A percentile compares a stretch with the other conserved stretches of the same genome.
Conservation (phyloP, 2,113 vertebrate species). For the Oenanthe oenanthe region DNA sequence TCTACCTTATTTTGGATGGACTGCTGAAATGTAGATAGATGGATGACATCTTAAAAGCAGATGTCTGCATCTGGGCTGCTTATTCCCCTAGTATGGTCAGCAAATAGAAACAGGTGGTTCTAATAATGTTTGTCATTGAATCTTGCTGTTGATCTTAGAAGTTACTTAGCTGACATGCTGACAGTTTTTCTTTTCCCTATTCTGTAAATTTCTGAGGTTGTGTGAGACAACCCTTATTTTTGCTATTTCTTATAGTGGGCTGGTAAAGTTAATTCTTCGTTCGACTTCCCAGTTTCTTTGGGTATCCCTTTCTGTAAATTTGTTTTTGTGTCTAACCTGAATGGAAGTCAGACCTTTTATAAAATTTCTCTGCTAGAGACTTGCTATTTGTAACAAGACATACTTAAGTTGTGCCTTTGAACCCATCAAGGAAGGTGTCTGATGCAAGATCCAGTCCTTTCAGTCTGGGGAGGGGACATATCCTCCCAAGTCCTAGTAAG, state of each 20-base stretch:
- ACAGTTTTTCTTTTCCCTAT: not conserved
- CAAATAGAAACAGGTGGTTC: not conserved
- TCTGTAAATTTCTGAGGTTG: not conserved
- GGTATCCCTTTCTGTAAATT: not conserved
- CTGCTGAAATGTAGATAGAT: not conserved
- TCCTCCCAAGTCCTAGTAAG: not conserved
- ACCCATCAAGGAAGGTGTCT: not conserved
- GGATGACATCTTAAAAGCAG: not conserved
- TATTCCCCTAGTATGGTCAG: not conserved
- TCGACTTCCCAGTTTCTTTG: not conserved
- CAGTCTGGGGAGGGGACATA: not conserved
- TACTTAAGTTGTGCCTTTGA: not conserved
- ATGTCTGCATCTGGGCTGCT: not conserved
- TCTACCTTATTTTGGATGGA: not conserved
- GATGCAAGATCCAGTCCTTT: not conserved
- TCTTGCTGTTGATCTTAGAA: not conserved
- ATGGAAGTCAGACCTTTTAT: not conserved
- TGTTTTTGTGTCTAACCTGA: not conserved
- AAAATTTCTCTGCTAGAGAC: not conserved
- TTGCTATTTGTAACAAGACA: not conserved
- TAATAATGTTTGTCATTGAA: not conserved
- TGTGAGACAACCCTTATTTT: not conserved
- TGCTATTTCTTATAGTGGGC: not conserved
- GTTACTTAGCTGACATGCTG: not conserved
- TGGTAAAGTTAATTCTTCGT: not conserved